Evolutionary conservation across 2,888 invertebrate species (phyloP), one percentile per base, ranked within the genome.

Genomic region (Perizoma flavofasciatum): DNA sequence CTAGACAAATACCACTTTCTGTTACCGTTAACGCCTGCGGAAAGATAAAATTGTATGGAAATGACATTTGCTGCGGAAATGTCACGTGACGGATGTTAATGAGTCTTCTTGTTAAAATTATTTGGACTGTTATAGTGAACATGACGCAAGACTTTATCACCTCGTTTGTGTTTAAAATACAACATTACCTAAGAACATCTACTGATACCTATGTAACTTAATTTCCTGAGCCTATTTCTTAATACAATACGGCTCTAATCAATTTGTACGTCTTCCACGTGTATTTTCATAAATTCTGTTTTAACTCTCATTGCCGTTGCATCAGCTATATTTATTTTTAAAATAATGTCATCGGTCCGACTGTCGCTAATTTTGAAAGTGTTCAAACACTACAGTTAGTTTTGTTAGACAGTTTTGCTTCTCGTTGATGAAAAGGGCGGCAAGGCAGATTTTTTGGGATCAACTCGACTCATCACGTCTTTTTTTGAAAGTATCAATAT

Each of bases 241-340:
- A 52, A 37, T 32, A 11, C 10, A 5, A 11, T 11, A 32, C 8
- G 7, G 3, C 2, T 40, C 9, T 33, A 41, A 43, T 45, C 32
- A 37, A 39, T 6, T 5, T n/a, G 45, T 48, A 48, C 47, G 41
- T 41, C 43, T 51, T 7, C 34, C 44, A 57, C 51, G 46, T 55
- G 51, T 6, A 22, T 53, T 53, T 41, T 10, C 43, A 37, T 35
- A 32, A 34, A 45, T 32, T 48, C 50, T 66, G 55, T 34, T 63
- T 56, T 40, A 59, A 65, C 53, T 45, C 45, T 32, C n/a, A n/a
- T 32, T 10, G 47, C 34, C 35, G 54, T 69, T 66, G 60, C 63
- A 64, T 66, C 65, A 68, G 56, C 49, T 49, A 59, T 37, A 47
- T 52, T 40, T 65, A 65, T 61, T 66, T 59, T 55, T 66, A 61